Percentiles rank a stretch among this genome's conserved stretches.
phyloP scores from a whole-genome alignment of 2,888 invertebrate genomes.

The Nephrotoma guestfalica region DNA sequence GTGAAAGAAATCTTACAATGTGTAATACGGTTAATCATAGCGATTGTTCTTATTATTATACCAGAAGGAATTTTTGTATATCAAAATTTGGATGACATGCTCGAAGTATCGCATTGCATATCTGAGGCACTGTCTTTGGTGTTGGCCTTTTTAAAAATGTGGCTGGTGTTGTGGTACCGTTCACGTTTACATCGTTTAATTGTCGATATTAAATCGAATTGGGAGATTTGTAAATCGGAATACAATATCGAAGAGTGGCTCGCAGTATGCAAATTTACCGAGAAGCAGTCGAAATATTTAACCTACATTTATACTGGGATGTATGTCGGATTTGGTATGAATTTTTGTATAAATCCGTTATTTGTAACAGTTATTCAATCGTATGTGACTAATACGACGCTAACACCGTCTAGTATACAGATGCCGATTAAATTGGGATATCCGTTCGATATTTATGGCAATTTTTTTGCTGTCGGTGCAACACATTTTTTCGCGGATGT shows the following conservation, averaged over 20 bases:
- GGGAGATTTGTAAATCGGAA: neutral
- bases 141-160: neutral
- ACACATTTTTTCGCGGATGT: neutral
- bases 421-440: constrained; percentile 3
- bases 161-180: neutral
- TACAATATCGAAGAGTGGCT: neutral
- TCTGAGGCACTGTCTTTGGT: neutral
- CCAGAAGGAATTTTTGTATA: neutral
- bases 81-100: neutral
- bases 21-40: neutral
- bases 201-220: neutral
- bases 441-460: neutral
- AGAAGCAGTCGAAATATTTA: neutral
- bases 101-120: constrained; percentile 3
- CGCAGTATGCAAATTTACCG: neutral
- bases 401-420: neutral
- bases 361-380: neutral
- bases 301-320: neutral
- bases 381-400: neutral
- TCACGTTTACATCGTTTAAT: neutral
- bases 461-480: neutral
- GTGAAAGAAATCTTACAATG: neutral
- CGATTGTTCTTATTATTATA: neutral
- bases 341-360: constrained; percentile 4
- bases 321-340: constrained; percentile 4